Conservation (phyloP, 2,888 invertebrate genomes). For the Cacoxenus indagator region DNA sequence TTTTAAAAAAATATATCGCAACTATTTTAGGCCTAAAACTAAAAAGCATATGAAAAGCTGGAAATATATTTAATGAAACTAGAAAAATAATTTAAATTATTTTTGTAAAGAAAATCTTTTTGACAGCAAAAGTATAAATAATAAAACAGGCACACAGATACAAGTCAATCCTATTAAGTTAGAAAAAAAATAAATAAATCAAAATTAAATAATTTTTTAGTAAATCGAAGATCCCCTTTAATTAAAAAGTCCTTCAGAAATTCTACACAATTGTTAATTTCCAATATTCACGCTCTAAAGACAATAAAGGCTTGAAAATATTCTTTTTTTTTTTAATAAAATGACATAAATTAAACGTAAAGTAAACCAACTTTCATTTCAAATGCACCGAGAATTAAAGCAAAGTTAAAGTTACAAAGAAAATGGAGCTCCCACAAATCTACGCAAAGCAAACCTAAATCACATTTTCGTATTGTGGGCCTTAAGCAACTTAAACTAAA, state of each 20-base stretch:
- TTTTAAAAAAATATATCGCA: slow-evolving; percentile 19
- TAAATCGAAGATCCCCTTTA: too few relatives aligned
- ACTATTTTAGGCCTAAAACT: background rate
- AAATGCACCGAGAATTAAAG: slow-evolving; percentile 15
- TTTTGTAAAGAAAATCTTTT: slow-evolving; percentile 48
- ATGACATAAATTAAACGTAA: background rate
- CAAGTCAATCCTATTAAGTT: background rate
- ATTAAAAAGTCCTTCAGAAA: too few relatives aligned
- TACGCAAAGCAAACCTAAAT: slow-evolving; percentile 33
- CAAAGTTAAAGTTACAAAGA: slow-evolving; percentile 33
- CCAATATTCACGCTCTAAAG: background rate
- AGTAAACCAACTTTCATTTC: slow-evolving; percentile 35
- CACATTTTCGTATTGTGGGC: slow-evolving; percentile 54
- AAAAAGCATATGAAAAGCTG: background rate
- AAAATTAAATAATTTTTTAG: too few relatives aligned
- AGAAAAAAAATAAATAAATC: background rate
- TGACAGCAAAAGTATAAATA: slow-evolving; percentile 11
- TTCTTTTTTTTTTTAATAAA: background rate
- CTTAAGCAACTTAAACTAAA: slow-evolving; percentile 49
- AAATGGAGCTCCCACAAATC: slow-evolving; percentile 24
- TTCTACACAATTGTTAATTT: too few relatives aligned
- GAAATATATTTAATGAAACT: slow-evolving; percentile 1
- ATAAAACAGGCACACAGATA: slow-evolving; percentile 8
- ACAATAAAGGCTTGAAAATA: slow-evolving; percentile 4
- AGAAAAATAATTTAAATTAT: slow-evolving; percentile 55